Conservation (phyloP, 2,888 invertebrate genomes). For the Boloria euphrosyne region DNA sequence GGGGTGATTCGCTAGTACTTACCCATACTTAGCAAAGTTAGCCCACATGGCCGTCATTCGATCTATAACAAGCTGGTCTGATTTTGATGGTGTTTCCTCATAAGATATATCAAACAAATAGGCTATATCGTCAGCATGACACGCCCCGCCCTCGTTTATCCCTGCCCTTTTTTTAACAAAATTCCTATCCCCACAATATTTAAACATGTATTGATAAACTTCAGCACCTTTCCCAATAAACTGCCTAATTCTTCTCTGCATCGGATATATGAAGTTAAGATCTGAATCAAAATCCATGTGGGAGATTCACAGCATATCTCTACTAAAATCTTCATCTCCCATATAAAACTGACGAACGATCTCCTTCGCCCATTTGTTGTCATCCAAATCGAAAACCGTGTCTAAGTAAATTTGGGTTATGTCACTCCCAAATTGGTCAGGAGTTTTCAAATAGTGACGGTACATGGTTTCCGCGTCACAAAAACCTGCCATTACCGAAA, state of each 20-base stretch:
- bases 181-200: conserved; percentile 54
- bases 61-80: conserved; percentile 51
- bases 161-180: conserved; percentile 46
- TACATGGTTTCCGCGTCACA: conserved; percentile 51
- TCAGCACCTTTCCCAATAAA: conserved; percentile 47
- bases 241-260: conserved; percentile 46
- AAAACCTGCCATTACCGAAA: conserved; percentile 57
- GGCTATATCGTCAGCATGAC: conserved; percentile 50
- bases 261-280: conserved; percentile 46
- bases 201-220: conserved; percentile 54
- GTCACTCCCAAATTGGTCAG: conserved; percentile 39
- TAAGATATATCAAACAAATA: conserved; percentile 48
- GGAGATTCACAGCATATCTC: conserved; percentile 35
- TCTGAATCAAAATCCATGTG: conserved; percentile 53
- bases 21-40: conserved; percentile 46
- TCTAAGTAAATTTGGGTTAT: conserved; percentile 36
- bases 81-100: conserved; percentile 38
- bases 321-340: conserved; percentile 48
- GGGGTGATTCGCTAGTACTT: no score
- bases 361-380: conserved; percentile 32
- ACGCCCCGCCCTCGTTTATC: conserved; percentile 40
- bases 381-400: conserved; percentile 45
- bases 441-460: conserved; percentile 34
- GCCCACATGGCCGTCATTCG: conserved; percentile 49
- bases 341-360: conserved; percentile 54